phyloP scores from a whole-genome alignment of 2,888 invertebrate species.

The Drosophila pseudotakahashii region DNA sequence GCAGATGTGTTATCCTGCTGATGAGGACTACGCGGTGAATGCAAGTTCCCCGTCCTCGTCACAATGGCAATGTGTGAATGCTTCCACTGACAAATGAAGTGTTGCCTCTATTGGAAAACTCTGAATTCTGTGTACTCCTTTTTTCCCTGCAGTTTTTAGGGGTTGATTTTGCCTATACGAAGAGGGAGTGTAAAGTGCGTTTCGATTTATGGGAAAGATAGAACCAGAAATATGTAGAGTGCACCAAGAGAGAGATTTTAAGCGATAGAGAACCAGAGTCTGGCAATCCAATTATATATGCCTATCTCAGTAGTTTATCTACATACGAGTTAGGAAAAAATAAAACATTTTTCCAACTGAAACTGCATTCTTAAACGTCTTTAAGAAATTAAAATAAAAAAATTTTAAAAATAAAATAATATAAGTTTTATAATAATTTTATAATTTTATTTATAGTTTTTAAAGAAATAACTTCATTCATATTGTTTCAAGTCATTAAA shows the following conservation, averaged over 20 bases:
- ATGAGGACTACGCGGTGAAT: slow-evolving; percentile 19
- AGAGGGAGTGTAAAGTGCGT: slow-evolving; percentile 59
- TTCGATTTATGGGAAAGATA: slow-evolving; percentile 71
- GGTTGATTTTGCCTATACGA: slow-evolving; percentile 45
- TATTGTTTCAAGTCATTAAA: no score
- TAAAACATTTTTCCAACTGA: not conserved
- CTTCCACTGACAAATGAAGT: slow-evolving; percentile 69
- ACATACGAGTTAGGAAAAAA: slow-evolving; percentile 5
- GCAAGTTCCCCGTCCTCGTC: slow-evolving; percentile 25
- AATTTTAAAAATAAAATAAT: no score
- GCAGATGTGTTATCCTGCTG: slow-evolving; percentile 70
- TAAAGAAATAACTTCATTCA: no score
- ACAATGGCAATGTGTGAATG: slow-evolving; percentile 55
- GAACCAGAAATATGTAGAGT: slow-evolving; percentile 11
- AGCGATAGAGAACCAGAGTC: slow-evolving; percentile 7
- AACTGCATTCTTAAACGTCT: no score
- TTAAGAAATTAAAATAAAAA: no score
- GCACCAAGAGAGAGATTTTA: slow-evolving; percentile 10
- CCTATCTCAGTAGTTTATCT: slow-evolving; percentile 30
- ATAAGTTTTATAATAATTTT: no score
- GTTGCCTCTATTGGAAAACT: slow-evolving; percentile 53
- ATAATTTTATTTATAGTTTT: no score
- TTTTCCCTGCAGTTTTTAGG: slow-evolving; percentile 47
- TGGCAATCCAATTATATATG: slow-evolving; percentile 35
- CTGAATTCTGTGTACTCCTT: slow-evolving; percentile 26